Evolutionary conservation across 1,140 invertebrate genomes (phyloP).

Genomic region (Yoshiicerus persimilis): DNA sequence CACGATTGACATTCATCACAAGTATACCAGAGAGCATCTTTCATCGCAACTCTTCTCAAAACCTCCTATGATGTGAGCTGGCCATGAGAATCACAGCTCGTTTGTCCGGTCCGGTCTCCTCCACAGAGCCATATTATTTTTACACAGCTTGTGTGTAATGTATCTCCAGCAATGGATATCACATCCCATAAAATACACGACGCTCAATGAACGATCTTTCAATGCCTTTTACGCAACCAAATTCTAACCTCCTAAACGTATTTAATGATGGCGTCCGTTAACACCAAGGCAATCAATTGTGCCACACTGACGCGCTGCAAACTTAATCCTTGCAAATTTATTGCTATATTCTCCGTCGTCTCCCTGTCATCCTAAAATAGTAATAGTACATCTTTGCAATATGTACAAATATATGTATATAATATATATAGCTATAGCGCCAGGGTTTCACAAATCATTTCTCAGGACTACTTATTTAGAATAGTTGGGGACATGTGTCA

Average conservation of each 20-base stretch:
- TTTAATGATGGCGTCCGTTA: background rate
- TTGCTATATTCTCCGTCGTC: background rate
- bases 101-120: background rate
- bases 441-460: too few relatives aligned
- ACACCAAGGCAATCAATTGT: background rate
- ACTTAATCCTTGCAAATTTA: background rate
- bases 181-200: too few relatives aligned
- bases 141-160: background rate
- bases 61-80: background rate
- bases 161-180: background rate
- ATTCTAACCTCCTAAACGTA: background rate
- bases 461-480: too few relatives aligned
- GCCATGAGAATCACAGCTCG: background rate
- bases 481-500: too few relatives aligned
- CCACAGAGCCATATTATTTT: background rate
- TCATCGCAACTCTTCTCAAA: background rate
- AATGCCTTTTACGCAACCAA: background rate
- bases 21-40: background rate
- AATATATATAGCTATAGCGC: too few relatives aligned
- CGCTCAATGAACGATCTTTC: background rate
- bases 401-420: too few relatives aligned
- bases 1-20: background rate
- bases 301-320: background rate
- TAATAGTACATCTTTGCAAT: too few relatives aligned
- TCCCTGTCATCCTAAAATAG: too few relatives aligned